Conservation (phyloP, 2,797 vertebrate genomes). For the Smutsia gigantea region DNA sequence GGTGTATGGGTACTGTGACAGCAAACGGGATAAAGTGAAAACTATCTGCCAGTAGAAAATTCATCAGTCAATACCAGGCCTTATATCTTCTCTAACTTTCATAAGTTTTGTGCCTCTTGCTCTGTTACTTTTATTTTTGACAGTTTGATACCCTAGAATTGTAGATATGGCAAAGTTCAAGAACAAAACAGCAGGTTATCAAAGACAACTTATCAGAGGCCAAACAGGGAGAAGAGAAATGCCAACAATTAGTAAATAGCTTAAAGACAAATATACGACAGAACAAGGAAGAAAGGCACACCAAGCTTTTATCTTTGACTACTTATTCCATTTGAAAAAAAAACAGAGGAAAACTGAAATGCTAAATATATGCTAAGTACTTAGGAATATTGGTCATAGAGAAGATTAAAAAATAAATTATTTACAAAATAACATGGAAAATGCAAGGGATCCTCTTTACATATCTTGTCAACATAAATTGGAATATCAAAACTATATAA, state of each 20-base stretch:
- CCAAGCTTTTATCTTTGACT: not conserved
- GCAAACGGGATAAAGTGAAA: conserved; percentile 78
- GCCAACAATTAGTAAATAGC: conserved; percentile 63
- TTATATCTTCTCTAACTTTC: conserved; percentile 73
- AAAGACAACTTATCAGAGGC: conserved; percentile 67
- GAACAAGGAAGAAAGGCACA: not conserved
- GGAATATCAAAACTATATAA: not conserved
- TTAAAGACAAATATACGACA: conserved; percentile 47
- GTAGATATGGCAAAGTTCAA: conserved; percentile 76
- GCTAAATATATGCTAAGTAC: not conserved
- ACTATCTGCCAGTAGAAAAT: conserved; percentile 78
- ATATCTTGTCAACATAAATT: not conserved
- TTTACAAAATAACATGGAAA: not conserved
- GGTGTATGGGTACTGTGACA: conserved; percentile 75
- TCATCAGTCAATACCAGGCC: conserved; percentile 68
- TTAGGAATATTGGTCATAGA: not conserved
- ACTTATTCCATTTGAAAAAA: not conserved
- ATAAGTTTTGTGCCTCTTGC: conserved; percentile 49
- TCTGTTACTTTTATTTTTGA: conserved; percentile 74
- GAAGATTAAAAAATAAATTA: not conserved
- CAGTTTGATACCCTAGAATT: conserved; percentile 73
- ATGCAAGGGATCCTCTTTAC: not conserved
- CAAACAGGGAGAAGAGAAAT: conserved; percentile 58
- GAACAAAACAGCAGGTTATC: conserved; percentile 73
- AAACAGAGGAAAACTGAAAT: not conserved